A percentile compares a stretch with the other conserved stretches of the same genome.
These are phyloP conservation scores for Drosophila athabasca DNA, from an alignment of 1,140 invertebrate species.

Conservation along the genomic window DNA sequence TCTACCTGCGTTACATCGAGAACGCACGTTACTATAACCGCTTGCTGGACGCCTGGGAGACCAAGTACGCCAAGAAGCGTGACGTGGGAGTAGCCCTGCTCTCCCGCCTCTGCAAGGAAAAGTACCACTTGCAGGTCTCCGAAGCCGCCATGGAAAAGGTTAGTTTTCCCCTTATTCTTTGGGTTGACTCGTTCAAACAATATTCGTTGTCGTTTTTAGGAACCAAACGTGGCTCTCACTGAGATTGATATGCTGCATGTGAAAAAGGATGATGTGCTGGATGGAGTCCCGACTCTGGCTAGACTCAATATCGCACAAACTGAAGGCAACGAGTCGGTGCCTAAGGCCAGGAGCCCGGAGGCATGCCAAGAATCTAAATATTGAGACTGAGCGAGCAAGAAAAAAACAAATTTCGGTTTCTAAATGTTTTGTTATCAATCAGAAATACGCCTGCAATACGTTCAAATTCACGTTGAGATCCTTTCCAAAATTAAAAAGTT, in stretches of 20 bases:
- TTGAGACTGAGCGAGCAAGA: slow-evolving; percentile 31
- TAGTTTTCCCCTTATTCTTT: not conserved
- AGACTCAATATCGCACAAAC: slow-evolving; percentile 31
- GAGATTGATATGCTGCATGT: slow-evolving; percentile 81
- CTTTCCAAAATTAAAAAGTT: slow-evolving; percentile 31
- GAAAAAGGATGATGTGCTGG: slow-evolving; percentile 67
- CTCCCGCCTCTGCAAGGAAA: slow-evolving; percentile 88
- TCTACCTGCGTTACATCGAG: slow-evolving; percentile 93
- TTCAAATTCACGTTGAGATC: slow-evolving; percentile 11
- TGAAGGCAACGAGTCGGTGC: slow-evolving; percentile 25
- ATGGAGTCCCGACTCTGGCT: slow-evolving; percentile 43
- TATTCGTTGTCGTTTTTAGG: slow-evolving; percentile 42
- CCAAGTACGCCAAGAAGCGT: slow-evolving; percentile 88
- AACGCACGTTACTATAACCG: slow-evolving; percentile 96
- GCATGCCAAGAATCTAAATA: slow-evolving; percentile 21
- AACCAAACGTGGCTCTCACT: slow-evolving; percentile 75
- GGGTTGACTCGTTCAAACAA: slow-evolving; percentile 5
- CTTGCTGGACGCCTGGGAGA: slow-evolving; percentile 96
- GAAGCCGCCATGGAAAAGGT: slow-evolving; percentile 83
- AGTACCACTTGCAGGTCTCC: slow-evolving; percentile 89
- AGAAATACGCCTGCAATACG: slow-evolving; percentile 3
- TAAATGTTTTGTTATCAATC: not conserved
- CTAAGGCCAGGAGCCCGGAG: slow-evolving; percentile 23
- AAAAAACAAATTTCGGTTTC: slow-evolving; percentile 4
- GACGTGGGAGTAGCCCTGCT: slow-evolving; percentile 87